A percentile compares a stretch with the other conserved stretches of the same genome.
phyloP scores from a whole-genome alignment of 2,888 invertebrate species.

The Protonemura montana region DNA sequence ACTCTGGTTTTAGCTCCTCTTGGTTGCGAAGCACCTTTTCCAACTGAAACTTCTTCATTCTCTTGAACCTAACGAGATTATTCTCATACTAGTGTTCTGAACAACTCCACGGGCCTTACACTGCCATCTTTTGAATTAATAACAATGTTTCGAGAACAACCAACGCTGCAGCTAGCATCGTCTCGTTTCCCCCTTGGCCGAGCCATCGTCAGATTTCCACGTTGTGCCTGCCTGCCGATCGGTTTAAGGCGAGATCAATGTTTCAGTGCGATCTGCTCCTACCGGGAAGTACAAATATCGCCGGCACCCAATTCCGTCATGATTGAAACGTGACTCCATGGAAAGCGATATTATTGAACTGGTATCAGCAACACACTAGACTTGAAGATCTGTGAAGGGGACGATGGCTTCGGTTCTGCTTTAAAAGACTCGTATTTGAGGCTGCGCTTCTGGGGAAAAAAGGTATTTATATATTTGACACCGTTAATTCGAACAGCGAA shows the following conservation, averaged over 20 bases:
- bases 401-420: too few species aligned
- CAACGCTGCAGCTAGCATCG: neutral
- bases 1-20: neutral
- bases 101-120: constrained; percentile 12
- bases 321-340: constrained; percentile 43
- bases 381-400: too few species aligned
- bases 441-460: too few species aligned
- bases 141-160: constrained; percentile 28
- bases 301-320: constrained; percentile 29
- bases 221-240: neutral
- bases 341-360: neutral
- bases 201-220: neutral
- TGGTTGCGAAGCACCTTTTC: neutral
- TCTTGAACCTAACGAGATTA: neutral
- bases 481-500: too few species aligned
- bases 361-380: neutral
- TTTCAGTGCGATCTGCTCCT: constrained; percentile 18
- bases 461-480: too few species aligned
- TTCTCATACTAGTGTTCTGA: constrained; percentile 20
- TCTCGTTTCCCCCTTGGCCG: neutral
- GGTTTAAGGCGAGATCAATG: constrained; percentile 24
- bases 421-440: too few species aligned
- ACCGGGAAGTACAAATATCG: constrained; percentile 32
- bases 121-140: constrained; percentile 36
- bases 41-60: neutral